Base-by-base conservation (phyloP, 2,888 invertebrate genomes). In the Ametastegia equiseti region DNA sequence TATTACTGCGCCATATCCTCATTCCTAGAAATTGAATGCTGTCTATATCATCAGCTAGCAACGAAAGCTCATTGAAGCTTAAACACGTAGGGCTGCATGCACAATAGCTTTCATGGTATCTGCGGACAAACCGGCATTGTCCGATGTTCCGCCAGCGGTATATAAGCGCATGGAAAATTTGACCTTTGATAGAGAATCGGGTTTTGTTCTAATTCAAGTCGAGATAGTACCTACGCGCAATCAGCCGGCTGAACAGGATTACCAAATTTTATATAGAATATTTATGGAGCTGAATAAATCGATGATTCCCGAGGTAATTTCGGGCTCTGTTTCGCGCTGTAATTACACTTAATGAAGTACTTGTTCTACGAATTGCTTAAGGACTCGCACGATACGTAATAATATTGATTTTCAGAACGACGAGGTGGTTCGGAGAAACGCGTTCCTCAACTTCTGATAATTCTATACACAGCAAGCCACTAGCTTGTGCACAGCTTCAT, bases 331-430 rank as follows among this genome's bases (percentile, higher is more conserved):
- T 19, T 36, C 9, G 19, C 5, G 54, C 39, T 39, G 33, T 30
- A 54, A 57, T 57, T 75, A 39, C n/a, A 33, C 30, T 54, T 54
- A 75, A 75, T 75, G 75, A 54, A 75, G 54, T 36, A 23, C 30
- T 71, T 27, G 19, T 45, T 11, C 30, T 19, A 30, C 13, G 33
- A 50, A 45, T 54, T 23, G 54, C 54, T 19, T 33, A 23, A 75
- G 36, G 75, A 75, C 36, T 15, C 9, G 54, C 13, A 54, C 50
- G n/a, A 54, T 75, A n/a, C 75, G 15, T 23, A 54, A 75, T 54
- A 75, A 75, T n/a, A n/a, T 75, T 36, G 54, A 54, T 65, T 19
- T n/a, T n/a, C 23, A 36, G n/a, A n/a, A n/a, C 75, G 33, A 75
- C 75, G n/a, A 75, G 33, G 15, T 23, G 36, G 75, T 15, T 54